Conservation (phyloP, 2,797 vertebrate genomes). For the Molossus molossus region DNA sequence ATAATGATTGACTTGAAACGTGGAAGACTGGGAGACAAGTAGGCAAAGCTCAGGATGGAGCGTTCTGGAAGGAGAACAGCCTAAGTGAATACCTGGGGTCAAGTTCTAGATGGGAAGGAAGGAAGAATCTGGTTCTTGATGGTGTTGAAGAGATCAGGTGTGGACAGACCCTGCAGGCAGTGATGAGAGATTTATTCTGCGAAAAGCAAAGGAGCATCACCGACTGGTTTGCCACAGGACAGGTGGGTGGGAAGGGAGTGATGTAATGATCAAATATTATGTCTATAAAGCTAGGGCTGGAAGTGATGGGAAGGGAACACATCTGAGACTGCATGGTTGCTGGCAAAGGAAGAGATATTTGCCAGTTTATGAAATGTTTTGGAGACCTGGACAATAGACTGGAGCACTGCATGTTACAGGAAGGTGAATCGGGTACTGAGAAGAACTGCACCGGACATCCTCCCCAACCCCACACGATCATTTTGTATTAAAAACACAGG, state of each 20-base stretch:
- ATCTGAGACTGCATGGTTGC: neutral
- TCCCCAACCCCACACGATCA: neutral
- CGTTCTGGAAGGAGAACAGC: neutral
- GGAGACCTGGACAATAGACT: neutral
- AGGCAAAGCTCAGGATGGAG: neutral
- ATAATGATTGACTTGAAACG: neutral
- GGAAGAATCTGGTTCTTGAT: neutral
- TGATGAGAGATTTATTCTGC: neutral
- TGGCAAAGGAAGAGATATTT: neutral
- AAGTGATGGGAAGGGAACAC: neutral
- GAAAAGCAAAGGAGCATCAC: neutral
- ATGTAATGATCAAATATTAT: neutral
- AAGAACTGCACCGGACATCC: neutral
- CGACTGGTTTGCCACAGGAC: neutral
- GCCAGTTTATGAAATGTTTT: neutral
- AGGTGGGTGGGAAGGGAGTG: neutral
- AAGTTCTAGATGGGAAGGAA: neutral
- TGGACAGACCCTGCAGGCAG: neutral
- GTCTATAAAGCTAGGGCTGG: neutral
- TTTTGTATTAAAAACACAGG: conserved; percentile 33
- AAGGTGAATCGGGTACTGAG: neutral
- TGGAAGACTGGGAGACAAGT: neutral
- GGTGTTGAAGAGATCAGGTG: neutral
- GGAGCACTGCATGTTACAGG: neutral
- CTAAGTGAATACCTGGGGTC: neutral